phyloP scores from a whole-genome alignment of 2,113 vertebrate genomes.

The Litocranius walleri region DNA sequence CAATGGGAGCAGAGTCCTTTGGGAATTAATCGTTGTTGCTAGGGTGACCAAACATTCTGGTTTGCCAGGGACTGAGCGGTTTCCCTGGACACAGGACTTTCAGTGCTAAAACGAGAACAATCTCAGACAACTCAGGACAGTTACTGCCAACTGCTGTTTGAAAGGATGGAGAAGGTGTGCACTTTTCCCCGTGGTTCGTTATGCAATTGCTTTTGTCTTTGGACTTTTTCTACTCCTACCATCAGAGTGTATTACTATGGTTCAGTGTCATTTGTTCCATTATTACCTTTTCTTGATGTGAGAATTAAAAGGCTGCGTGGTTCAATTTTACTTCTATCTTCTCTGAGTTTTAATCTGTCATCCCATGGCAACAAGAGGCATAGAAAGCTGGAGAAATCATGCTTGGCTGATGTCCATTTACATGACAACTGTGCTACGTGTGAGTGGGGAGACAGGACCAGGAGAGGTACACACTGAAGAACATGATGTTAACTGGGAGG shows the following conservation, averaged over 20 bases:
- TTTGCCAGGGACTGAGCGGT: background rate
- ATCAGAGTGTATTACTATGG: background rate
- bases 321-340: conserved; percentile 6
- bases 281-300: background rate
- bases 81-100: conserved; percentile 28
- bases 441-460: background rate
- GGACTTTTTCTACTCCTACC: background rate
- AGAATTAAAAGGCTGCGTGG: background rate
- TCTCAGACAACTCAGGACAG: conserved; percentile 17
- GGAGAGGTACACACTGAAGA: background rate
- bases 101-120: conserved; percentile 35
- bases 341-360: background rate
- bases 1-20: background rate
- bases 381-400: conserved; percentile 5
- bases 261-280: background rate
- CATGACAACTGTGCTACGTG: conserved; percentile 15
- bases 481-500: background rate
- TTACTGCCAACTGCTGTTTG: conserved; percentile 15
- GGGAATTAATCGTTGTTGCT: conserved; percentile 32
- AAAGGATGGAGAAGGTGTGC: background rate
- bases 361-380: conserved; percentile 11
- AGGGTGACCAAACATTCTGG: conserved; percentile 38
- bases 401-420: conserved; percentile 25
- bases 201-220: background rate
- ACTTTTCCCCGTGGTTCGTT: background rate